phyloP scores from a whole-genome alignment of 2,797 vertebrate genomes.

The Loriculus beryllinus region DNA sequence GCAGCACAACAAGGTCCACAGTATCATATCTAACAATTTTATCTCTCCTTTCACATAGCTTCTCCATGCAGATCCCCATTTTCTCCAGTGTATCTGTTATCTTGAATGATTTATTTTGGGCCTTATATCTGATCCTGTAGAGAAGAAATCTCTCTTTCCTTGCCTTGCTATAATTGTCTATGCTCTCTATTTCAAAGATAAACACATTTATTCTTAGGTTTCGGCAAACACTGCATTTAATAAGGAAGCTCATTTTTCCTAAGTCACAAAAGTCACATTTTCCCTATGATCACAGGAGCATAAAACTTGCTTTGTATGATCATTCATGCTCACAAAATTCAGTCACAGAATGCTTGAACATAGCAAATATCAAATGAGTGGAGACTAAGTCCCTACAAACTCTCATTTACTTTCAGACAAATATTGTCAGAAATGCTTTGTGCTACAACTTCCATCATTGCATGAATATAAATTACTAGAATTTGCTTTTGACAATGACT shows the following conservation, averaged over 20 bases:
- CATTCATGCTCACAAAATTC: neutral
- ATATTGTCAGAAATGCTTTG: neutral
- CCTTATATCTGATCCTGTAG: neutral
- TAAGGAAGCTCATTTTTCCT: neutral
- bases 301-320: conserved; percentile 9
- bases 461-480: conserved; percentile 1
- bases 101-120: neutral
- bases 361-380: neutral
- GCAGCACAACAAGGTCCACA: neutral
- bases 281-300: neutral
- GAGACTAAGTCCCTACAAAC: neutral
- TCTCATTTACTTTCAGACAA: neutral
- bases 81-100: neutral
- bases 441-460: neutral
- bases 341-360: conserved; percentile 3
- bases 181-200: neutral
- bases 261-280: neutral
- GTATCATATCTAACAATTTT: neutral
- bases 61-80: neutral
- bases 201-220: neutral
- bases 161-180: neutral
- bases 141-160: neutral
- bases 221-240: neutral
- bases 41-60: neutral
- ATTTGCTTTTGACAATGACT: neutral